A percentile compares a stretch with the other conserved stretches of the same genome.
These are phyloP conservation scores for Calidris pygmaea DNA, from an alignment of 2,113 vertebrate species.

Conservation along the genomic window DNA sequence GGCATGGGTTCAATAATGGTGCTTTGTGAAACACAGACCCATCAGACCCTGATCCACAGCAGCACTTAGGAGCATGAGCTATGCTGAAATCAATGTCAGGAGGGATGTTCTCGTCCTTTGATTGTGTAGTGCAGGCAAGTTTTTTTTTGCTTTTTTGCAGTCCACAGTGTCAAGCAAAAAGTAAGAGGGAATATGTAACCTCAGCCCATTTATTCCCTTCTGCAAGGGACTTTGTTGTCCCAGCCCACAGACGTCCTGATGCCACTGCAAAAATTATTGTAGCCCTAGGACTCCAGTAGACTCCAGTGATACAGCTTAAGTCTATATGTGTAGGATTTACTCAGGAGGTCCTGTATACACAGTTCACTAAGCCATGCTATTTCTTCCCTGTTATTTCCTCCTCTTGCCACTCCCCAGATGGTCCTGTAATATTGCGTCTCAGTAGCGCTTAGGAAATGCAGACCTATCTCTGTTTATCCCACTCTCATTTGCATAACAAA, in stretches of 20 bases:
- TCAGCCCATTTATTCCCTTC: not conserved
- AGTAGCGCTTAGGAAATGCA: not conserved
- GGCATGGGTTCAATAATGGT: not conserved
- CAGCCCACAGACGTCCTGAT: not conserved
- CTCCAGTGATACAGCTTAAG: not conserved
- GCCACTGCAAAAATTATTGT: not conserved
- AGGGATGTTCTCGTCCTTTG: not conserved
- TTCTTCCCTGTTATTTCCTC: not conserved
- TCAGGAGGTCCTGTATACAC: not conserved
- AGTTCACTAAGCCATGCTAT: not conserved
- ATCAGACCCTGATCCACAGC: not conserved
- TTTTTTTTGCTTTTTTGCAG: not conserved
- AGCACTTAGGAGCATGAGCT: not conserved
- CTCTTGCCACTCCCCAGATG: not conserved
- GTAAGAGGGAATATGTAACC: not conserved
- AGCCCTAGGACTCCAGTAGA: not conserved
- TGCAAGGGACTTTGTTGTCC: not conserved
- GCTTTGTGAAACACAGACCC: not conserved
- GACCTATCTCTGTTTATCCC: not conserved
- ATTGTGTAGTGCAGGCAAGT: not conserved
- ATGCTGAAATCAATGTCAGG: not conserved
- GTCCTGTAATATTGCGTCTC: not conserved
- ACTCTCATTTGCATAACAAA: conserved; percentile 16
- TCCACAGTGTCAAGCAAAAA: not conserved
- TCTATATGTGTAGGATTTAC: not conserved